Evolutionary conservation across 1,140 invertebrate genomes (phyloP).

Genomic region (Cyclargus thomasi): DNA sequence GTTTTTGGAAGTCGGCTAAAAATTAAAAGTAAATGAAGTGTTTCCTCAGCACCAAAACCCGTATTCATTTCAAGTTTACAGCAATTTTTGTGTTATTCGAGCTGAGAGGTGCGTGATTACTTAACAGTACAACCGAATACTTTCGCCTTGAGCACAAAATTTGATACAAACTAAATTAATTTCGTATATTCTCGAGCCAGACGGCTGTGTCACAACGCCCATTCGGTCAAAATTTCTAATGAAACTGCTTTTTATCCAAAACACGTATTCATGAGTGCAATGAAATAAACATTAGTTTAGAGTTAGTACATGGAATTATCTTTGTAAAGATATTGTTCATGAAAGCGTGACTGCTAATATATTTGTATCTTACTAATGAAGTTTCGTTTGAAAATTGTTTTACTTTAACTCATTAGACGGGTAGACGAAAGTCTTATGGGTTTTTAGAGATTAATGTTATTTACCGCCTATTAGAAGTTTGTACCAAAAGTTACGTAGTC

Average conservation of each 20-base stretch:
- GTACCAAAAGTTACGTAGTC: no score
- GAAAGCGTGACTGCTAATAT: conserved; percentile 53
- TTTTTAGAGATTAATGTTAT: no score
- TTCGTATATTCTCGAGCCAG: background rate
- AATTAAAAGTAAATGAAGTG: background rate
- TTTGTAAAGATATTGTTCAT: conserved; percentile 42
- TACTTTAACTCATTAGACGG: background rate
- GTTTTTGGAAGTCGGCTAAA: no score
- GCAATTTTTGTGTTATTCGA: background rate
- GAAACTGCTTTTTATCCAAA: background rate
- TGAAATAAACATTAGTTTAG: conserved; percentile 3
- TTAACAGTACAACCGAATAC: background rate
- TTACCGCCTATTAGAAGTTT: no score
- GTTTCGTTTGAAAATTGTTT: background rate
- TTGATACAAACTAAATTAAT: conserved; percentile 1
- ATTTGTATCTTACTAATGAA: conserved; percentile 11
- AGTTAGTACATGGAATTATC: conserved; percentile 13
- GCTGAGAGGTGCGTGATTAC: background rate
- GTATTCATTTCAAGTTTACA: background rate
- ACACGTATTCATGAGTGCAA: background rate
- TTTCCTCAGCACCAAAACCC: background rate
- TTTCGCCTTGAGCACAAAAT: conserved; percentile 5
- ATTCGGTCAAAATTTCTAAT: background rate
- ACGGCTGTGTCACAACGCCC: background rate
- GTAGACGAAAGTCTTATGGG: background rate